Percentiles rank a stretch among this genome's conserved stretches.
phyloP scores from a whole-genome alignment of 2,888 invertebrate genomes.

The Eledona agricola region DNA sequence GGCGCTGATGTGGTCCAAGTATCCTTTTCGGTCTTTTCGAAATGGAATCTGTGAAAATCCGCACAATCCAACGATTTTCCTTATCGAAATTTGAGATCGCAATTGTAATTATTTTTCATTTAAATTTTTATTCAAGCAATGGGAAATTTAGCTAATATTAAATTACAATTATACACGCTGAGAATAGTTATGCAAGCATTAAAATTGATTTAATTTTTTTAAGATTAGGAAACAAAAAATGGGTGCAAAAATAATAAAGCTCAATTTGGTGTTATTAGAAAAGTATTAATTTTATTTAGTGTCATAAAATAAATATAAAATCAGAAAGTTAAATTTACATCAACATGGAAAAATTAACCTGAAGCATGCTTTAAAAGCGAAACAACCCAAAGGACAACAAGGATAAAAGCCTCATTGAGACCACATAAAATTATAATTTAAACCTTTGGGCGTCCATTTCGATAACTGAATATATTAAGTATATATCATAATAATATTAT shows the following conservation, averaged over 20 bases:
- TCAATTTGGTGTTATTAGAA: conserved; percentile 19
- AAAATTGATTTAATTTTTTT: too few relatives aligned
- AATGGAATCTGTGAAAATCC: too few relatives aligned
- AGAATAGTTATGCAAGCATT: too few relatives aligned
- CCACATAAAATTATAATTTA: conserved; percentile 23
- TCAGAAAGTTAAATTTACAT: conserved; percentile 22
- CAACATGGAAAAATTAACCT: conserved; percentile 20
- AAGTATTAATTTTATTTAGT: conserved; percentile 28
- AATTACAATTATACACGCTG: too few relatives aligned
- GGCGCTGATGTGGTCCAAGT: too few relatives aligned
- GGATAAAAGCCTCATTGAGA: conserved; percentile 17
- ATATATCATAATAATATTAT: conserved; percentile 14
- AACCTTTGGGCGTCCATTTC: conserved; percentile 23
- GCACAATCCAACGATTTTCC: too few relatives aligned
- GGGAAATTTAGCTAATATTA: too few relatives aligned
- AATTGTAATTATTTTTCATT: too few relatives aligned
- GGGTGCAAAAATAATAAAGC: neutral
- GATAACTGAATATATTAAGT: conserved; percentile 32
- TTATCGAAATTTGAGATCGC: too few relatives aligned
- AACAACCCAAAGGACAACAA: conserved; percentile 31
- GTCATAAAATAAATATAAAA: conserved; percentile 29
- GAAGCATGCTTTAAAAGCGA: conserved; percentile 32
- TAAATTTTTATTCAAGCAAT: too few relatives aligned
- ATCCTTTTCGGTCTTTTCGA: too few relatives aligned
- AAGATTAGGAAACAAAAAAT: too few relatives aligned